These are phyloP conservation scores for Lepus europaeus DNA, from an alignment of 2,113 vertebrate genomes.

Conservation along the genomic window DNA sequence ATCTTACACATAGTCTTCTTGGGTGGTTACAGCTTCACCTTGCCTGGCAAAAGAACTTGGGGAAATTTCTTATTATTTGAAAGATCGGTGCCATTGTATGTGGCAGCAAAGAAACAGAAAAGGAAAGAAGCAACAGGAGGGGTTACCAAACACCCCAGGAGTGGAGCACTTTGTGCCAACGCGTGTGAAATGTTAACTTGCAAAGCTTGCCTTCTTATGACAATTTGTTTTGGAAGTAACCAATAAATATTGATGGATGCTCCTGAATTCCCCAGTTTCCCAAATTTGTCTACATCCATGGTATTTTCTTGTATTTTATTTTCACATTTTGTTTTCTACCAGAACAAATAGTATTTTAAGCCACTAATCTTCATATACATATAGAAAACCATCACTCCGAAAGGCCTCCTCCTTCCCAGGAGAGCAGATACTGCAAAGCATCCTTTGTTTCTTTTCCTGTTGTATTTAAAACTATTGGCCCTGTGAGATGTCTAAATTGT, in stretches of 20 bases:
- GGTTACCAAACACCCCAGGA: background rate
- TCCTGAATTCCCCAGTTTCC: background rate
- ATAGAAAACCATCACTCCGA: background rate
- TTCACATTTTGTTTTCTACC: background rate
- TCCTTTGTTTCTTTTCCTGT: background rate
- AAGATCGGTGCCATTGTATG: background rate
- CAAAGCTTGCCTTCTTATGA: background rate
- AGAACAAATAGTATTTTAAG: constrained; percentile 19
- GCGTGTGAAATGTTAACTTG: background rate
- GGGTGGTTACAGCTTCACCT: background rate
- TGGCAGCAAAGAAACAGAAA: background rate
- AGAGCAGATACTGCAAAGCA: background rate
- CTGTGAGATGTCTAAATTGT: background rate
- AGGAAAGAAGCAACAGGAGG: background rate
- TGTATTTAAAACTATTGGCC: background rate
- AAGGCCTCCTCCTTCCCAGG: background rate
- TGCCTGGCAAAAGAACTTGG: background rate
- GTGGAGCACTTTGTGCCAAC: background rate
- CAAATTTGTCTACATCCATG: background rate
- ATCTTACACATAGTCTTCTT: background rate
- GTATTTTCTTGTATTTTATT: too few species aligned
- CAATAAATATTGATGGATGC: background rate
- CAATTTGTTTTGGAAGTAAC: constrained; percentile 22
- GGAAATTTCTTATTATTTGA: constrained; percentile 42
- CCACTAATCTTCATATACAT: background rate